These are phyloP conservation scores for Catalaphyllia jardinei DNA, from an alignment of 64 coral and sea anemone genomes.

Conservation along the genomic window DNA sequence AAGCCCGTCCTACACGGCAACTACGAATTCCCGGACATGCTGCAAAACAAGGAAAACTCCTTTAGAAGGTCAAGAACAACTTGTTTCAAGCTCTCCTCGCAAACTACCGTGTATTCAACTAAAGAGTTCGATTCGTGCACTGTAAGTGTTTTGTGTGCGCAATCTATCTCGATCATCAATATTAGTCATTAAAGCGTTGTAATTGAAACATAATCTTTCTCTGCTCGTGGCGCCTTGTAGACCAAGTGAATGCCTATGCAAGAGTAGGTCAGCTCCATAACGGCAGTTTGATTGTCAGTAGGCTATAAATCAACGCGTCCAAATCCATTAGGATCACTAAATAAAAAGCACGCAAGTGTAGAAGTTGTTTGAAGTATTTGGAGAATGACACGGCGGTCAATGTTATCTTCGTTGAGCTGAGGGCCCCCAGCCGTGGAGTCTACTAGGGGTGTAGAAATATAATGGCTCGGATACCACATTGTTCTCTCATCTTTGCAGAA, in stretches of 20 bases:
- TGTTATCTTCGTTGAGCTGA: slow-evolving; percentile 10
- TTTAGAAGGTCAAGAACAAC: neutral
- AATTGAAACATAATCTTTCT: slow-evolving; percentile 41
- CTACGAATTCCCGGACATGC: neutral
- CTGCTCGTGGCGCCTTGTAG: neutral
- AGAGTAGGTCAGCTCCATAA: neutral
- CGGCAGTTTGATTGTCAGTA: neutral
- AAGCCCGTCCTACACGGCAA: neutral
- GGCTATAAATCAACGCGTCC: neutral
- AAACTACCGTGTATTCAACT: neutral
- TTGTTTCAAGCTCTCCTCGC: neutral
- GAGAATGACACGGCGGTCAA: slow-evolving; percentile 1
- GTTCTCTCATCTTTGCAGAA: neutral
- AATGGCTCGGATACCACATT: slow-evolving; percentile 8
- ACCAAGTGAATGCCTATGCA: neutral
- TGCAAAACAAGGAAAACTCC: neutral
- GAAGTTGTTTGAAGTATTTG: neutral
- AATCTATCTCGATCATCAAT: neutral
- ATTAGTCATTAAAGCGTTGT: slow-evolving; percentile 46
- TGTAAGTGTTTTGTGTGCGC: neutral
- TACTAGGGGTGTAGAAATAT: neutral
- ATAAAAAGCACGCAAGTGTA: neutral
- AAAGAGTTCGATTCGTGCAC: neutral
- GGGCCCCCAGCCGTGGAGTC: neutral
- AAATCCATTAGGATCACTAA: neutral